Evolutionary conservation across 30 jellyfish, hydroid and myxozoan genomes (phyloP).

Genomic region (Clytia hemisphaerica): DNA sequence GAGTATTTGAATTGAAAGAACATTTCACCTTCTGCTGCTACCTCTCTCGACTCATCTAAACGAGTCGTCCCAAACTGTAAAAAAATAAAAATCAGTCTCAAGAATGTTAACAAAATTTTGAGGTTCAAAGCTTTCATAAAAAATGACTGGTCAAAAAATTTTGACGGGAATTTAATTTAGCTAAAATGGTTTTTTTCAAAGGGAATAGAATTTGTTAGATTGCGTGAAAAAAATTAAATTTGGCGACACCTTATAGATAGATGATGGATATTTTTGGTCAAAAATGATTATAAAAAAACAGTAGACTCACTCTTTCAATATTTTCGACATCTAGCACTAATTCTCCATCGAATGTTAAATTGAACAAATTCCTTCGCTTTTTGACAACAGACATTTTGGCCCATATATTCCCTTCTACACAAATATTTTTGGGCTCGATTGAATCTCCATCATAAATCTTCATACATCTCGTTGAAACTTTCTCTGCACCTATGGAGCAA

Average conservation of each 20-base stretch:
- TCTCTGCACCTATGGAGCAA: too few species aligned
- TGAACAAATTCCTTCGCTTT: neutral
- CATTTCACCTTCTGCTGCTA: neutral
- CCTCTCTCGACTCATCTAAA: constrained; percentile 10
- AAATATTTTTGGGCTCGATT: neutral
- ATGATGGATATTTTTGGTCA: too few species aligned
- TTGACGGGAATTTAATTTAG: too few species aligned
- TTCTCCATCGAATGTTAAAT: constrained; percentile 12
- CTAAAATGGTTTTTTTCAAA: too few species aligned
- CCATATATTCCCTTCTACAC: constrained; percentile 15
- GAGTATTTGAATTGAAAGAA: neutral
- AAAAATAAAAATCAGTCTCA: neutral
- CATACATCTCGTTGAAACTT: constrained; percentile 11
- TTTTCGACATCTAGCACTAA: neutral
- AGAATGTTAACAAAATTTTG: neutral
- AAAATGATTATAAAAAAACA: neutral
- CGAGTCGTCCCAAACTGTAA: constrained; percentile 10
- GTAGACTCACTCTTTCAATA: neutral
- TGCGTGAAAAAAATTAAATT: too few species aligned
- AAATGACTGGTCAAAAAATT: neutral
- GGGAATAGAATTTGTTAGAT: too few species aligned
- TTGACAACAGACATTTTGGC: neutral
- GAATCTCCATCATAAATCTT: neutral
- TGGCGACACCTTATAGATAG: too few species aligned
- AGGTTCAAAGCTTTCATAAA: too few species aligned